Evolutionary conservation across 2,888 invertebrate species (phyloP).

Genomic region (Stenchaetothrips biformis): DNA sequence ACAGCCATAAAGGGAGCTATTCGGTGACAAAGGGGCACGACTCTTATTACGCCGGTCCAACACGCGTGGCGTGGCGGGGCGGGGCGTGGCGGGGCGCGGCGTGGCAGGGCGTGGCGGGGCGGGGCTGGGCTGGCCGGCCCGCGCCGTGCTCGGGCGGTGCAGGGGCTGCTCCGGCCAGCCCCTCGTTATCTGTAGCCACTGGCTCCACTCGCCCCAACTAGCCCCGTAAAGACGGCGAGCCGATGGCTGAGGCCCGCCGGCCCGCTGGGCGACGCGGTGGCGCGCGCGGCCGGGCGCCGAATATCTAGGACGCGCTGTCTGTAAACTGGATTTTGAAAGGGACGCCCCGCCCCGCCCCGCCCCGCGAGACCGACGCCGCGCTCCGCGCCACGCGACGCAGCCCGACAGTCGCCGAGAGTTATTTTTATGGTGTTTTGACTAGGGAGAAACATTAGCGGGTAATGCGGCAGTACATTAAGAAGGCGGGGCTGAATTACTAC

Average conservation of each 20-base stretch:
- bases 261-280: too few species aligned
- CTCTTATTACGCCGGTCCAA: constrained; percentile 11
- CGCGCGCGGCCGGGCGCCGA: too few species aligned
- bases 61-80: not conserved
- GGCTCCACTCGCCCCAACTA: not conserved
- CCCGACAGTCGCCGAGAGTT: not conserved
- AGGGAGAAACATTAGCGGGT: constrained; percentile 12
- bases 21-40: constrained; percentile 19
- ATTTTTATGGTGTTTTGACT: constrained; percentile 21
- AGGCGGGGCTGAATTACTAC: not conserved
- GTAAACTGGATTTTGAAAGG: too few species aligned
- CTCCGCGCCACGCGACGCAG: not conserved
- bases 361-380: not conserved
- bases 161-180: not conserved
- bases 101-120: not conserved
- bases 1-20: constrained; percentile 18
- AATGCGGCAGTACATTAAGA: constrained; percentile 19
- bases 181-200: not conserved
- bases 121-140: not conserved
- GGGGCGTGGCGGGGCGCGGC: too few species aligned
- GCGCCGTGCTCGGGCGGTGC: not conserved
- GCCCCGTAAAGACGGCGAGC: not conserved
- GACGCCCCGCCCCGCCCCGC: not conserved
- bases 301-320: too few species aligned
- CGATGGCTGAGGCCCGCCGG: too few species aligned